Evolutionary conservation across 2,797 vertebrate genomes (phyloP).

Genomic region (Aselliscus stoliczkanus): DNA sequence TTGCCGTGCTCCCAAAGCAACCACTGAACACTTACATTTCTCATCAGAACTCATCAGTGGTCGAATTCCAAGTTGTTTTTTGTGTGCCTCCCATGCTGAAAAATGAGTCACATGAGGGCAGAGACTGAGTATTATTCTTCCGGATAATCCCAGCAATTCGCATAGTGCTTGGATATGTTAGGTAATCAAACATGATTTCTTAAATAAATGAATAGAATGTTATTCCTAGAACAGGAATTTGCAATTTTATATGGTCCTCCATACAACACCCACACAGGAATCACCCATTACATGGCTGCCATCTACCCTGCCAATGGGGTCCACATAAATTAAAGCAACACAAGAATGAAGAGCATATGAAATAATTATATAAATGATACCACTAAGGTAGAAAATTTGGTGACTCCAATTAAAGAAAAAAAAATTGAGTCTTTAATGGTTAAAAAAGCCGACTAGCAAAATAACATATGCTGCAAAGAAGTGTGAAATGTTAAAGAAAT

Average conservation of each 20-base stretch:
- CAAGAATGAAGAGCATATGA: neutral
- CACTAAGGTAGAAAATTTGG: neutral
- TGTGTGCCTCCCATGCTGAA: neutral
- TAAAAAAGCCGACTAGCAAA: neutral
- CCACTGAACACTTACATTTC: neutral
- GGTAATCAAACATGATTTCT: neutral
- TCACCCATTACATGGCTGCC: neutral
- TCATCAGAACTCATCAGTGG: neutral
- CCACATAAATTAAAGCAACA: neutral
- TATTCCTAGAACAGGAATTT: neutral
- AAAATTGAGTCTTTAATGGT: neutral
- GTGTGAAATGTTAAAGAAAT: neutral
- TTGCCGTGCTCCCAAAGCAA: neutral
- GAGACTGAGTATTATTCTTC: neutral
- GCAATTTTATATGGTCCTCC: neutral
- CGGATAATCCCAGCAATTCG: neutral
- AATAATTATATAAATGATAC: neutral
- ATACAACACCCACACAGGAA: neutral
- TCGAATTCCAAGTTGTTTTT: neutral
- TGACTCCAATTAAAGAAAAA: neutral
- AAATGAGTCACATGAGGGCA: neutral
- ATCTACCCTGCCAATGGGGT: neutral
- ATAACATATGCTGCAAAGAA: neutral
- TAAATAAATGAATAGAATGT: neutral
- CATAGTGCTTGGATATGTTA: neutral